Base-by-base conservation (phyloP, 2,888 invertebrate genomes). In the Acanthosoma haemorrhoidale region DNA sequence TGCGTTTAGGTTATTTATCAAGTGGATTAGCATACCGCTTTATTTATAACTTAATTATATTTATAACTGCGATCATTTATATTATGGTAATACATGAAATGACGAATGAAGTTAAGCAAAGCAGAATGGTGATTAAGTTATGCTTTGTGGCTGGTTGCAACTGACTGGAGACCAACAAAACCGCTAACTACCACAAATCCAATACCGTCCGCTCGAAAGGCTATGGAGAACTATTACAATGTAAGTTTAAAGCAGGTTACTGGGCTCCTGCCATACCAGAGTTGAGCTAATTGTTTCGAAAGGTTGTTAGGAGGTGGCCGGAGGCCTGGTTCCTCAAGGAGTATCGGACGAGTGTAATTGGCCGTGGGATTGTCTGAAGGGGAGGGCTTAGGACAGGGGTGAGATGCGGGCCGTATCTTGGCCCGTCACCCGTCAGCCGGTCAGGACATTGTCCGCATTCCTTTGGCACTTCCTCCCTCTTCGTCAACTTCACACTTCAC, bases 281-380 rank as follows among this genome's bases (percentile, higher is more conserved):
- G 61, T 61, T 61, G 61, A 9, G 61, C 36, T 61, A 61, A 61
- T 61, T 61, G 61, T 61, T 61, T 61, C 36, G 61, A 61, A 61
- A 61, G 34, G 61, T 21, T 34, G 61, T 61, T 61, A 61, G 16
- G 36, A 16, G 41, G 41, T 16, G 16, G 41, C 41, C 13, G 41
- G 41, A 9, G 36, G 59, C 59, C 16, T 15, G n/a, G 25, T 25
- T 51, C 8, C 25, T n/a, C 5, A 51, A 51, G 59, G 61, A 61
- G 61, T 36, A 61, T 61, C 36, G 61, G 61, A 61, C 61, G 61
- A 36, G 61, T 61, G 61, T 61, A 61, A 61, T 61, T 61, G 61
- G 61, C 36, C 34, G 61, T 61, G 61, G 61, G 61, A 61, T 61
- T 61, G 61, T 61, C 61, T 61, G 32, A 25, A n/a, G 51, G 61